Percentiles rank a stretch among this genome's conserved stretches.
Conservation (phyloP, 2,797 vertebrate genomes). For the Enteromius paludinosus region DNA sequence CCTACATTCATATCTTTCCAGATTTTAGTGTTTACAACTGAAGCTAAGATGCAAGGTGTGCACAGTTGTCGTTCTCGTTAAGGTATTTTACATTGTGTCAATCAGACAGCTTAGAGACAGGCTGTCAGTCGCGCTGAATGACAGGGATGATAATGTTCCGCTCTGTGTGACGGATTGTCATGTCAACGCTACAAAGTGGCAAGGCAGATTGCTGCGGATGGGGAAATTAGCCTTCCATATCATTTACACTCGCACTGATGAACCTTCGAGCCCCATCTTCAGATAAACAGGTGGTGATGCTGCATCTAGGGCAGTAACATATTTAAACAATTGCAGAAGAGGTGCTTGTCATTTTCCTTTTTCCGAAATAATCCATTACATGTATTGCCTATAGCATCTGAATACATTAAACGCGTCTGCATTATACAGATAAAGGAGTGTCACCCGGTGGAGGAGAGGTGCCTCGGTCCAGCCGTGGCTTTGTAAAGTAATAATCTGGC, state of each 20-base stretch:
- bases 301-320: conserved; percentile 32
- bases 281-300: conserved; percentile 51
- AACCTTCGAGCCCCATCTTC: conserved; percentile 47
- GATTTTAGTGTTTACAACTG: conserved; percentile 14
- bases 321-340: conserved; percentile 39
- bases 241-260: conserved; percentile 49
- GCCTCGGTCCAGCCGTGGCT: background rate
- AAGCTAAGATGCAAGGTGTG: background rate
- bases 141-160: conserved; percentile 61
- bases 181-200: conserved; percentile 50
- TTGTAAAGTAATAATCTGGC: conserved; percentile 20
- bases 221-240: conserved; percentile 53
- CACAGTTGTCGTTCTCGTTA: conserved; percentile 52
- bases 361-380: conserved; percentile 27
- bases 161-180: conserved; percentile 54
- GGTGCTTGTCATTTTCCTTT: conserved; percentile 30
- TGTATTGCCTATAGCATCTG: background rate
- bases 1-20: conserved; percentile 27
- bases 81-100: conserved; percentile 63
- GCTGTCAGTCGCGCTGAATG: conserved; percentile 57
- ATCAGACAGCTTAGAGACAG: conserved; percentile 44
- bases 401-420: conserved; percentile 33
- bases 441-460: conserved; percentile 1
- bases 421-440: conserved; percentile 36
- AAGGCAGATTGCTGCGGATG: conserved; percentile 51